These are phyloP conservation scores for Eremobia ochroleuca DNA, from an alignment of 2,888 invertebrate species.

Conservation along the genomic window DNA sequence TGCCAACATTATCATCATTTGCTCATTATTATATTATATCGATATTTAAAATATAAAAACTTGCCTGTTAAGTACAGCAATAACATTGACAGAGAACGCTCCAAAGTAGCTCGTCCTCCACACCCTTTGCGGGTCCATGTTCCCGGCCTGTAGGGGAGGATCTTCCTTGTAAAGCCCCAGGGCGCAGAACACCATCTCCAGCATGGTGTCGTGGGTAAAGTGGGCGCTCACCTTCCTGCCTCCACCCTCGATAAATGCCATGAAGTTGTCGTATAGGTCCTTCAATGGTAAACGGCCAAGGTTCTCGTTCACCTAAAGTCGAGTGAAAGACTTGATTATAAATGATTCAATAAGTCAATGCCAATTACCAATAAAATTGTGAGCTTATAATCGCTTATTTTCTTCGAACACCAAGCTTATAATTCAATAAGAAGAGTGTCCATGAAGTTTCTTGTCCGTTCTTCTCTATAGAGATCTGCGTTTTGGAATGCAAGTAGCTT, in stretches of 20 bases:
- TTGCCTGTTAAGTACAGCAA: constrained; percentile 94
- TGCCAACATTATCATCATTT: neutral
- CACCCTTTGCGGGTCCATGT: constrained; percentile 89
- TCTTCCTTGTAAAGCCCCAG: constrained; percentile 92
- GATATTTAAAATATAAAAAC: neutral
- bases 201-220: constrained; percentile 93
- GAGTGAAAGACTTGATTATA: neutral
- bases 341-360: neutral
- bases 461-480: neutral
- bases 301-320: constrained; percentile 90
- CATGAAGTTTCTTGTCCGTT: neutral
- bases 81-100: constrained; percentile 94
- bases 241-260: constrained; percentile 71
- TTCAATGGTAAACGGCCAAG: constrained; percentile 93
- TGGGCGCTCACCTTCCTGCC: constrained; percentile 91
- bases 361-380: neutral
- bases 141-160: constrained; percentile 89
- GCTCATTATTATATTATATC: neutral
- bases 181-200: constrained; percentile 92
- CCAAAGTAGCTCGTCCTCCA: constrained; percentile 93
- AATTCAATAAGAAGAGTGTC: neutral
- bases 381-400: neutral
- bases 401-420: neutral
- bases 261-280: constrained; percentile 92
- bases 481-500: neutral